Base-by-base conservation (phyloP, 2,888 invertebrate genomes). In the Diachrysia chrysitis region DNA sequence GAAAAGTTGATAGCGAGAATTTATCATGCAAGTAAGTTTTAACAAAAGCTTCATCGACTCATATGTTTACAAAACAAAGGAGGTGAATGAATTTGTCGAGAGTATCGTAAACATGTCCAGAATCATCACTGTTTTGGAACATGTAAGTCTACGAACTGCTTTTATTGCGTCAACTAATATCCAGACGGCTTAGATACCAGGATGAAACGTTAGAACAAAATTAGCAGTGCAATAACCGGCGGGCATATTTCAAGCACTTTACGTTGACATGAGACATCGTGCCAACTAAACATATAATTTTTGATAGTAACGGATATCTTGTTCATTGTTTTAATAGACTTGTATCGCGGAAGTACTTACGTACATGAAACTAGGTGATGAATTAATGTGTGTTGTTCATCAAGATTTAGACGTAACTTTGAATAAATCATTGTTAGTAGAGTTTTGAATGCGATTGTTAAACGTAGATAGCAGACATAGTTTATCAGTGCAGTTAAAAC, bases 141-240 rank as follows among this genome's bases (percentile, higher is more conserved):
- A 66, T 75, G 77, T 76, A 75, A 79, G 78, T 81, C 83, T 75
- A 85, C 82, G 78, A 79, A 85, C 83, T 83, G 83, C 70, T 82
- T 79, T 83, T 87, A 84, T 85, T 82, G 79, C 78, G 63, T 79
- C 75, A 71, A 79, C 78, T 83, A 80, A 80, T 76, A 77, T 80
- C 76, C 82, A 85, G 87, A 84, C 85, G 81, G 80, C 79, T 82
- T 69, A 84, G 85, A 86, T 83, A 83, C 85, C 83, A 79, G 82
- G 84, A 88, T 88, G 88, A 87, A 86, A 87, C 83, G 86, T 63
- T 86, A 81, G 83, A 78, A 73, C 85, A 82, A 86, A 91, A 90
- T 91, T 90, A 91, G 88, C 87, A 79, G 87, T 87, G 89, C 88
- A 88, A 89, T 90, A 90, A 88, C 90, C 89, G 84, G 66, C 77